phyloP scores from a whole-genome alignment of 2,113 vertebrate species.

The Scophthalmus maximus region DNA sequence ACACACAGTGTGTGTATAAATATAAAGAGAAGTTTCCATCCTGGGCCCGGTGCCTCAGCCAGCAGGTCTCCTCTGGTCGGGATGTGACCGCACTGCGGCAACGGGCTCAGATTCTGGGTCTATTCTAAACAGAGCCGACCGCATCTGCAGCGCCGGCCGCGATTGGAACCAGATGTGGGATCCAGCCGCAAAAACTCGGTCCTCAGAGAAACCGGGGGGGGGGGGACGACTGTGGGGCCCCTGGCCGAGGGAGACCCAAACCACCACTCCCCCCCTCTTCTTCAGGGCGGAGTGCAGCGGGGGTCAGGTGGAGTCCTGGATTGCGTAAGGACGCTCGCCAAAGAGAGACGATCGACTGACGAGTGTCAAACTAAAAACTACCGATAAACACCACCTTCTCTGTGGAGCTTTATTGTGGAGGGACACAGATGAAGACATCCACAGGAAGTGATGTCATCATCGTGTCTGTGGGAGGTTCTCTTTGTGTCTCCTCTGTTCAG shows the following conservation, averaged over 20 bases:
- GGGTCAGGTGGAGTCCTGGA: conserved; percentile 12
- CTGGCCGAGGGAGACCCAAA: not conserved
- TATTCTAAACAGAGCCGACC: conserved; percentile 85
- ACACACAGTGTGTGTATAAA: conserved; percentile 49
- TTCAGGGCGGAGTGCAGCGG: not conserved
- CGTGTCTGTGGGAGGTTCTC: too few relatives aligned
- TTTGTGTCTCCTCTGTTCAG: not conserved
- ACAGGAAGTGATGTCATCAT: not conserved
- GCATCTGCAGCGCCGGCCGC: conserved; percentile 80
- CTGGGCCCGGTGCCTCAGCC: conserved; percentile 64
- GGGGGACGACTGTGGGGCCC: not conserved
- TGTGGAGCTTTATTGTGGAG: not conserved
- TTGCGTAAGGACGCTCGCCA: conserved; percentile 42
- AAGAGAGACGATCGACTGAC: not conserved
- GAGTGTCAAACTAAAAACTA: too few relatives aligned
- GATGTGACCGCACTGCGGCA: conserved; percentile 81
- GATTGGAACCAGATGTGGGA: conserved; percentile 87
- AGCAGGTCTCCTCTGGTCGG: conserved; percentile 76
- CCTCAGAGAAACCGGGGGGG: conserved; percentile 31
- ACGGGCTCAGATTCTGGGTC: conserved; percentile 83
- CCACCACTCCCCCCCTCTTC: not conserved
- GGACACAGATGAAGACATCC: too few relatives aligned
- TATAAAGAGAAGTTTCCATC: conserved; percentile 79
- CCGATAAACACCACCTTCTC: not conserved
- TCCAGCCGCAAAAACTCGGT: conserved; percentile 73